Conservation (phyloP, 2,797 vertebrate genomes). For the Discoglossus pictus region DNA sequence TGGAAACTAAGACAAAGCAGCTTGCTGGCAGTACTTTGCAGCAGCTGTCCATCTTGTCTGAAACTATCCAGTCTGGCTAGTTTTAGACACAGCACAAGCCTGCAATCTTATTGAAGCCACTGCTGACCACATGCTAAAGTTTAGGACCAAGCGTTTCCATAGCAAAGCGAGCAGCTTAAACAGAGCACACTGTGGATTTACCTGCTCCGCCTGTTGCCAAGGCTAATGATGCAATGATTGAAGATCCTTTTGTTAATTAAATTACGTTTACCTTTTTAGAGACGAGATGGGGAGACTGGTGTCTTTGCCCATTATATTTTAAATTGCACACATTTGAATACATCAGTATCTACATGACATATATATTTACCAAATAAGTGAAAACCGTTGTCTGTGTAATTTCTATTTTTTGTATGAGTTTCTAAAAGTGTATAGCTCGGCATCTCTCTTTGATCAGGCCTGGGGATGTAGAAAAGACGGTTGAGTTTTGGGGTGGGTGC, state of each 20-base stretch:
- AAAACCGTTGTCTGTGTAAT: too few relatives aligned
- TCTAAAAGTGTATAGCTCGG: too few relatives aligned
- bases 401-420: too few relatives aligned
- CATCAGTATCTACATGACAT: too few relatives aligned
- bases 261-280: slow-evolving; percentile 26
- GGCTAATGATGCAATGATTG: slow-evolving; percentile 41
- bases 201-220: slow-evolving; percentile 46
- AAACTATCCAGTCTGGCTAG: slow-evolving; percentile 41
- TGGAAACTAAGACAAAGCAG: slow-evolving; percentile 10
- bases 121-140: slow-evolving; percentile 45
- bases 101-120: slow-evolving; percentile 37
- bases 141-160: slow-evolving; percentile 44
- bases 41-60: slow-evolving; percentile 39
- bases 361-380: too few relatives aligned
- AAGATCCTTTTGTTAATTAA: slow-evolving; percentile 43
- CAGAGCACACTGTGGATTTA: slow-evolving; percentile 34
- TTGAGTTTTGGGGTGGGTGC: too few relatives aligned
- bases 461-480: too few relatives aligned
- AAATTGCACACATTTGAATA: too few relatives aligned
- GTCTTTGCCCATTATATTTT: too few relatives aligned
- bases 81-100: slow-evolving; percentile 20
- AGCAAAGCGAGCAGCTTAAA: slow-evolving; percentile 44
- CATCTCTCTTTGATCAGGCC: too few relatives aligned
- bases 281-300: neutral
- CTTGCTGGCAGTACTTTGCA: slow-evolving; percentile 19